Evolutionary conservation across 1,140 invertebrate species (phyloP).

Genomic region (Drosophila persimilis): DNA sequence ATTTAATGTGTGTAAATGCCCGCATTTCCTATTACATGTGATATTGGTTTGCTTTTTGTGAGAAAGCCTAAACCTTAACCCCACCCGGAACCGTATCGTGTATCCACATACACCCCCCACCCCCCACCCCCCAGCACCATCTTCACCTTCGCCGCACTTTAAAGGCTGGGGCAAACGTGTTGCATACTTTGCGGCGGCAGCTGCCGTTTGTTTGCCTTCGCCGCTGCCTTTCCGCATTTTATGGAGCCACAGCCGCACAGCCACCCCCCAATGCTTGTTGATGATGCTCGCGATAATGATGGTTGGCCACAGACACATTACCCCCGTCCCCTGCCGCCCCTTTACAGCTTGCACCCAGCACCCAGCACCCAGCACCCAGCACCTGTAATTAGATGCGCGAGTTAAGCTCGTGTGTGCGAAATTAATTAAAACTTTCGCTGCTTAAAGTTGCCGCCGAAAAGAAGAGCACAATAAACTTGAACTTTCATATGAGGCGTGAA

Average conservation of each 20-base stretch:
- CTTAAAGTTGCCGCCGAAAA: slow-evolving; percentile 49
- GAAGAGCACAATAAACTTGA: slow-evolving; percentile 39
- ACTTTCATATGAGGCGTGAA: slow-evolving; percentile 48
- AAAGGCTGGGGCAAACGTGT: slow-evolving; percentile 53
- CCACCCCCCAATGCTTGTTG: slow-evolving; percentile 17
- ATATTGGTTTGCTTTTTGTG: slow-evolving; percentile 22
- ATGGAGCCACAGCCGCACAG: slow-evolving; percentile 22
- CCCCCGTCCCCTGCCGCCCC: background rate
- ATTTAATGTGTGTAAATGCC: slow-evolving; percentile 21
- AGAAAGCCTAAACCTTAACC: slow-evolving; percentile 4
- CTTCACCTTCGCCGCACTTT: background rate
- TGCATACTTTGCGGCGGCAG: slow-evolving; percentile 73
- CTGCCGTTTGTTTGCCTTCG: slow-evolving; percentile 62
- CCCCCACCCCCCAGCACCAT: background rate
- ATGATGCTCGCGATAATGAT: slow-evolving; percentile 63
- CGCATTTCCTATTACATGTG: slow-evolving; percentile 42
- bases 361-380: slow-evolving; percentile 1
- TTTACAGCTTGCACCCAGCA: slow-evolving; percentile 45
- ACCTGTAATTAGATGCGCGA: slow-evolving; percentile 70
- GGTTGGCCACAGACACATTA: slow-evolving; percentile 76
- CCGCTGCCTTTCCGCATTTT: slow-evolving; percentile 40
- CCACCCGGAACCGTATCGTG: no score
- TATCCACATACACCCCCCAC: background rate
- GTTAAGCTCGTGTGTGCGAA: slow-evolving; percentile 63
- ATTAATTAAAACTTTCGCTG: slow-evolving; percentile 78